A percentile compares a stretch with the other conserved stretches of the same genome.
phyloP scores from a whole-genome alignment of 2,113 vertebrate species.

The Pyxicephalus adspersus region DNA sequence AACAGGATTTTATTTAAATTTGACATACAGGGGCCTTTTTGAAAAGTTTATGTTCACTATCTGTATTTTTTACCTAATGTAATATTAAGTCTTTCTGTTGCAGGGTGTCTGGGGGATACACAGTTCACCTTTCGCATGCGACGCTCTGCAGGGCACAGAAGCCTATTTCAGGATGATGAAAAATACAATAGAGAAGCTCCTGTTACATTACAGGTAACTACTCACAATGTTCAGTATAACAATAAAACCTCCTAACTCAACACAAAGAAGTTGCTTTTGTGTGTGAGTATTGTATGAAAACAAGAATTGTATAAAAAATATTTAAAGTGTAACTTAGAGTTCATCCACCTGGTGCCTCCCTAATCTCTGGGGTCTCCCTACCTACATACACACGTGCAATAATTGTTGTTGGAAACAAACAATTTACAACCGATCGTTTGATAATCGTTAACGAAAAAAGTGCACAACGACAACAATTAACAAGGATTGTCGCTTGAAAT shows the following conservation, averaged over 20 bases:
- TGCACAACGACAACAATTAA: too few relatives aligned
- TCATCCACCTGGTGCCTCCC: background rate
- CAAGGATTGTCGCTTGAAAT: too few relatives aligned
- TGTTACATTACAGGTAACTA: conserved; percentile 77
- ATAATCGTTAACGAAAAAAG: too few relatives aligned
- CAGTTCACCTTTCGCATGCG: conserved; percentile 94
- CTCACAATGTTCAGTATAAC: background rate
- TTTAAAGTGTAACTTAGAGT: background rate
- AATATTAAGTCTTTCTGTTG: background rate
- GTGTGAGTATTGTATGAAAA: background rate
- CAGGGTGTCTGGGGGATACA: conserved; percentile 93
- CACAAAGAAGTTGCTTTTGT: too few relatives aligned
- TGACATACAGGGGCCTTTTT: background rate
- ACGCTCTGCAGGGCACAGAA: conserved; percentile 80
- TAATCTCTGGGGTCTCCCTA: background rate
- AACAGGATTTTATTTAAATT: background rate
- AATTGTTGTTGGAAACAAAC: too few relatives aligned
- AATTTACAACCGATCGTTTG: too few relatives aligned
- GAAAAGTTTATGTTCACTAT: background rate
- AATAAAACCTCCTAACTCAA: too few relatives aligned
- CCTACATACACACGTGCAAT: too few relatives aligned
- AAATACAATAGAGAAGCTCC: conserved; percentile 78
- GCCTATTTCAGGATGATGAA: conserved; percentile 64
- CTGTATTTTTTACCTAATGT: too few relatives aligned
- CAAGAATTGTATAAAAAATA: background rate